These are phyloP conservation scores for Palythoa heliodiscus DNA, from an alignment of 92 coral and sea anemone genomes.

Conservation along the genomic window DNA sequence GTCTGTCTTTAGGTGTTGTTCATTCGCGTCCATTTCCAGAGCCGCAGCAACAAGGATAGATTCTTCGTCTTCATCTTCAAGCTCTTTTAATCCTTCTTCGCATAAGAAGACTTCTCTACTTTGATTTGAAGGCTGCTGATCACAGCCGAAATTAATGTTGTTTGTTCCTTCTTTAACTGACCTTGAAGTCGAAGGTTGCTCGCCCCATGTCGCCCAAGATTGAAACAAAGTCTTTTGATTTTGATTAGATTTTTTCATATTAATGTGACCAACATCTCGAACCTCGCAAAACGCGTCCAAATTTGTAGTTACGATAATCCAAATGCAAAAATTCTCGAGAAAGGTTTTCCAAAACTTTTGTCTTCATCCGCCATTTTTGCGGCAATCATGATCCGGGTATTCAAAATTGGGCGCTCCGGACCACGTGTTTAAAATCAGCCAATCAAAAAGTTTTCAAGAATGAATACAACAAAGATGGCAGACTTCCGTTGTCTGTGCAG, in stretches of 20 bases:
- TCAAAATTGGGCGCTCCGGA: constrained; percentile 64
- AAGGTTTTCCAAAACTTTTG: not conserved
- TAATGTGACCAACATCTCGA: constrained; percentile 7
- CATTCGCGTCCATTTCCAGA: constrained; percentile 67
- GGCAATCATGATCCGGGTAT: constrained; percentile 37
- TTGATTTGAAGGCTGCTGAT: constrained; percentile 29
- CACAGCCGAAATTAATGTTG: constrained; percentile 23
- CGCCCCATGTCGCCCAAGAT: constrained; percentile 78
- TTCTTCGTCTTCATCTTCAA: constrained; percentile 92
- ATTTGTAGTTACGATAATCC: not conserved
- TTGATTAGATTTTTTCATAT: constrained; percentile 71
- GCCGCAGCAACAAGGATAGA: constrained; percentile 89
- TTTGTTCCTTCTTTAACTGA: constrained; percentile 23
- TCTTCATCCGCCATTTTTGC: constrained; percentile 42
- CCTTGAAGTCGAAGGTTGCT: constrained; percentile 37
- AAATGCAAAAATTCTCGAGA: not conserved
- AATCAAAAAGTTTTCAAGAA: constrained; percentile 53
- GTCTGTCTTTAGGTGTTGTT: constrained; percentile 24
- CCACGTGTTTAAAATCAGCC: constrained; percentile 59
- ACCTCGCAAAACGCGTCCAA: not conserved
- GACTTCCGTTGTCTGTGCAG: constrained; percentile 12
- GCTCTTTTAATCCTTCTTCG: constrained; percentile 58
- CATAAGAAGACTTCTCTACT: constrained; percentile 20
- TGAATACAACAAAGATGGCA: constrained; percentile 66
- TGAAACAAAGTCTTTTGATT: constrained; percentile 85